Percentiles rank a stretch among this genome's conserved stretches.
phyloP scores from a whole-genome alignment of 2,888 invertebrate species.

The Acleris emargana region DNA sequence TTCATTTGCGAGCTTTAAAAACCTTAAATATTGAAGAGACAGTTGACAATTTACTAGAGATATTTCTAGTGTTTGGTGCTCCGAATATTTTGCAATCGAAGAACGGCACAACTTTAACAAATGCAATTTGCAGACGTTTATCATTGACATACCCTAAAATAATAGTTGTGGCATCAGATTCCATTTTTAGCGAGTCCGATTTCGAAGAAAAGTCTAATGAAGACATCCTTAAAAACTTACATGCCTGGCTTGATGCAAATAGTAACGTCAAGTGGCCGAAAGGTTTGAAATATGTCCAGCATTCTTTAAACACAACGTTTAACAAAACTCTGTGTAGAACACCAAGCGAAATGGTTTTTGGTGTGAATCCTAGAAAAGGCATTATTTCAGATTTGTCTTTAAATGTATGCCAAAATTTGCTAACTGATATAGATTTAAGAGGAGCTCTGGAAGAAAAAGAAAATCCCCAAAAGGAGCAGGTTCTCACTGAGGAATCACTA shows the following conservation, averaged over 20 bases:
- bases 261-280: slow-evolving; percentile 57
- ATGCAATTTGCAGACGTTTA: slow-evolving; percentile 56
- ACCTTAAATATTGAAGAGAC: slow-evolving; percentile 52
- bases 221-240: slow-evolving; percentile 55
- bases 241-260: slow-evolving; percentile 53
- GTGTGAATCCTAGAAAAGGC: slow-evolving; percentile 54
- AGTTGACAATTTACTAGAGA: slow-evolving; percentile 54
- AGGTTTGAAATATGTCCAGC: slow-evolving; percentile 60
- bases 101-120: slow-evolving; percentile 55
- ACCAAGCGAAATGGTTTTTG: slow-evolving; percentile 56
- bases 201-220: slow-evolving; percentile 56
- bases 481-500: slow-evolving; percentile 54
- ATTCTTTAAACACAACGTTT: slow-evolving; percentile 56
- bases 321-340: slow-evolving; percentile 52
- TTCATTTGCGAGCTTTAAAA: slow-evolving; percentile 57
- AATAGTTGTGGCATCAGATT: slow-evolving; percentile 52
- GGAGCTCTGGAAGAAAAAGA: slow-evolving; percentile 46
- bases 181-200: slow-evolving; percentile 40
- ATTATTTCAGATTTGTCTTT: slow-evolving; percentile 47
- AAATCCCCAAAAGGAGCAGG: slow-evolving; percentile 43
- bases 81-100: slow-evolving; percentile 65
- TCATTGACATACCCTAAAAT: slow-evolving; percentile 50
- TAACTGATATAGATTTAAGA: slow-evolving; percentile 53
- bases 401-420: slow-evolving; percentile 49
- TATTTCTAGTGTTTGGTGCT: slow-evolving; percentile 61